phyloP scores from a whole-genome alignment of 2,888 invertebrate species.

The Furcula furcula region DNA sequence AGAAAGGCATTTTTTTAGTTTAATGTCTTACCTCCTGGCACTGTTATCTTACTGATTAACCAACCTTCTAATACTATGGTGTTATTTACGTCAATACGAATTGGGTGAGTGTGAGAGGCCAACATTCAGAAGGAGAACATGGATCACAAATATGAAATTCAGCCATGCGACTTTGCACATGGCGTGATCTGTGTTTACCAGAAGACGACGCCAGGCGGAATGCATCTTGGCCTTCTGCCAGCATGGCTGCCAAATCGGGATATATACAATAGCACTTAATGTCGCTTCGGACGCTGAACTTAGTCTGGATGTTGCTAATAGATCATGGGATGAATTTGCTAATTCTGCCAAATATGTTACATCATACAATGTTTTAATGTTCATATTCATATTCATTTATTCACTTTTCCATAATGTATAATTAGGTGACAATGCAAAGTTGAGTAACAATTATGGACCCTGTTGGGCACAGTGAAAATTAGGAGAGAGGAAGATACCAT shows the following conservation, averaged over 20 bases:
- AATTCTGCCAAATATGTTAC: constrained; percentile 5
- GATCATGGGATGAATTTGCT: constrained; percentile 10
- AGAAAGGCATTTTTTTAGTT: too few relatives aligned
- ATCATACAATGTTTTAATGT: neutral
- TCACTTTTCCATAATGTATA: too few relatives aligned
- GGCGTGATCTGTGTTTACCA: constrained; percentile 51
- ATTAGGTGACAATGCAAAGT: too few relatives aligned
- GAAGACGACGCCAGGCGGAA: constrained; percentile 33
- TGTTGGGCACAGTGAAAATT: too few relatives aligned
- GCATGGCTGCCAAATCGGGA: constrained; percentile 51
- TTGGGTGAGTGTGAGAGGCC: too few relatives aligned
- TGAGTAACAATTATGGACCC: too few relatives aligned
- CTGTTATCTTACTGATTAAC: too few relatives aligned
- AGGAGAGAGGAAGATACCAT: too few relatives aligned
- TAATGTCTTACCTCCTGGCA: too few relatives aligned
- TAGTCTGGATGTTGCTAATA: constrained; percentile 11
- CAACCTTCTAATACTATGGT: too few relatives aligned
- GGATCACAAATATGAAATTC: neutral
- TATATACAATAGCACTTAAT: constrained; percentile 47
- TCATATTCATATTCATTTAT: too few relatives aligned
- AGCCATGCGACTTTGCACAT: constrained; percentile 39
- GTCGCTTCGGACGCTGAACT: constrained; percentile 42
- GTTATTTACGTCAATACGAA: too few relatives aligned
- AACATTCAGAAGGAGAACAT: neutral
- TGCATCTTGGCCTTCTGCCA: constrained; percentile 58